Percentiles rank a stretch among this genome's conserved stretches.
Conservation (phyloP, 2,113 vertebrate species). For the Salvelinus sp. region DNA sequence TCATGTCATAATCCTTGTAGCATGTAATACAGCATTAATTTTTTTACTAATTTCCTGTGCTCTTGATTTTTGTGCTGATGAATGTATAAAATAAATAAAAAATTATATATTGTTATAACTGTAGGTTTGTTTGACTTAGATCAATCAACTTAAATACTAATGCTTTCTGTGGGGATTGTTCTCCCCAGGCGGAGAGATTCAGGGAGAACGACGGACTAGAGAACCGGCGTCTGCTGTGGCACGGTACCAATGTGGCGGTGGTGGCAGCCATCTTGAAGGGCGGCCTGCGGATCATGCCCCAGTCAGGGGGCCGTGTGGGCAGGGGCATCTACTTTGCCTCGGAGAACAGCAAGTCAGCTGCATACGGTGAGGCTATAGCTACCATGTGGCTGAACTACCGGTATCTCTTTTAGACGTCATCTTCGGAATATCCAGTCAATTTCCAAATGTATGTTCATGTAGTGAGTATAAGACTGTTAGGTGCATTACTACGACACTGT, state of each 20-base stretch:
- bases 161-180: background rate
- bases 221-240: slow-evolving; percentile 89
- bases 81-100: no score
- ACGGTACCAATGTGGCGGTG: slow-evolving; percentile 86
- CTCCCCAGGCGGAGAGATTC: slow-evolving; percentile 77
- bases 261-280: slow-evolving; percentile 89
- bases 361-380: slow-evolving; percentile 77
- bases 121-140: no score
- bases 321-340: slow-evolving; percentile 90
- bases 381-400: background rate
- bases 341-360: slow-evolving; percentile 85
- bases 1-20: background rate
- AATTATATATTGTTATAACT: no score
- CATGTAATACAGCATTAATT: background rate
- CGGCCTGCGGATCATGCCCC: slow-evolving; percentile 90
- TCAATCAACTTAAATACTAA: no score
- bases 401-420: no score
- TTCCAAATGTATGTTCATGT: no score
- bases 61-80: no score
- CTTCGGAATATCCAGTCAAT: no score
- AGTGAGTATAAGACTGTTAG: no score
- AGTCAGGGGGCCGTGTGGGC: slow-evolving; percentile 86
- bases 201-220: slow-evolving; percentile 70
- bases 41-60: no score
- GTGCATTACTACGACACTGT: no score